Evolutionary conservation across 2,888 invertebrate species (phyloP).

Genomic region (Pristionchus fissidentatus): DNA sequence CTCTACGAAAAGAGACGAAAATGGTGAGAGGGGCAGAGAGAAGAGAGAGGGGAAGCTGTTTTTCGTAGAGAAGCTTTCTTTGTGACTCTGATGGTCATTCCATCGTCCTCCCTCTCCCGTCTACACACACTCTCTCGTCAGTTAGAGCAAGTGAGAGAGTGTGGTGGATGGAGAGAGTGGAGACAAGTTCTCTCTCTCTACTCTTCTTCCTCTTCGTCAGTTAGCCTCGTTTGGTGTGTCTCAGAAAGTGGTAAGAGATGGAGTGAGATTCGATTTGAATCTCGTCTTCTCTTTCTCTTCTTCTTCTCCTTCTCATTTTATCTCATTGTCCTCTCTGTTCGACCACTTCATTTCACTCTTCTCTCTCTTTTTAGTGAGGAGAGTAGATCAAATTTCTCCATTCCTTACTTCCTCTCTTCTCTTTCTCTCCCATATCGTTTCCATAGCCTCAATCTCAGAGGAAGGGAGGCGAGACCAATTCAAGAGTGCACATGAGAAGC

Average conservation of each 20-base stretch:
- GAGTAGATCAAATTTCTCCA: too few relatives aligned
- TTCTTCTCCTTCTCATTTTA: too few relatives aligned
- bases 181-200: background rate
- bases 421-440: background rate
- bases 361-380: too few relatives aligned
- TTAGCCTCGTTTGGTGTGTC: conserved; percentile 36
- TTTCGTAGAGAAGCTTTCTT: background rate
- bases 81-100: too few relatives aligned
- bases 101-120: too few relatives aligned
- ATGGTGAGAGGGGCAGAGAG: background rate
- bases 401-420: background rate
- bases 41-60: background rate
- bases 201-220: background rate
- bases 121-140: background rate
- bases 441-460: background rate
- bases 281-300: too few relatives aligned
- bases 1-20: background rate
- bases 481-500: too few relatives aligned
- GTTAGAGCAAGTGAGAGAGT: background rate
- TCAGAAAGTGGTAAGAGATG: background rate
- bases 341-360: too few relatives aligned
- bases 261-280: too few relatives aligned
- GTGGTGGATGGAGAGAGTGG: background rate
- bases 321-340: too few relatives aligned
- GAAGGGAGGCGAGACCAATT: too few relatives aligned